Conservation (phyloP, 2,888 invertebrate genomes). For the Pseudococcus viburni region DNA sequence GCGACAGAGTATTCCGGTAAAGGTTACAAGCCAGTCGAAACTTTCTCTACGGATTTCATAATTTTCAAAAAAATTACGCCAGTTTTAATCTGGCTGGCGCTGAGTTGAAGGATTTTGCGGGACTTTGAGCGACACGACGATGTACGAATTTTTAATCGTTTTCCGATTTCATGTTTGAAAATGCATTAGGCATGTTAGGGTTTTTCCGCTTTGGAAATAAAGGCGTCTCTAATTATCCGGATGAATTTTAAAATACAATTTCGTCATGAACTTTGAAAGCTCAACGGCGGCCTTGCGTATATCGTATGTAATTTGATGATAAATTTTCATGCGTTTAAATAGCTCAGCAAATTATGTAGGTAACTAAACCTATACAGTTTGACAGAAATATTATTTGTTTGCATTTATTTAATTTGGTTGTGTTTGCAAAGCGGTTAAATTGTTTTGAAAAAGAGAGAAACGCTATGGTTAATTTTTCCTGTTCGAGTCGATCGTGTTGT, state of each 20-base stretch:
- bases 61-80: slow-evolving; percentile 1
- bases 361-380: background rate
- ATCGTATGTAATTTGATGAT: slow-evolving; percentile 8
- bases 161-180: slow-evolving; percentile 10
- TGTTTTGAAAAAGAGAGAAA: background rate
- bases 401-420: slow-evolving; percentile 31
- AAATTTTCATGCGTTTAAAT: slow-evolving; percentile 23
- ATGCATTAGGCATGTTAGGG: background rate
- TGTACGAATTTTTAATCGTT: slow-evolving; percentile 11
- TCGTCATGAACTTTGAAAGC: background rate
- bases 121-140: slow-evolving; percentile 14
- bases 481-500: slow-evolving; percentile 3
- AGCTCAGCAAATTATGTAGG: background rate
- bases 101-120: background rate
- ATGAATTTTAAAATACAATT: slow-evolving; percentile 36
- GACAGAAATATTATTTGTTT: slow-evolving; percentile 39
- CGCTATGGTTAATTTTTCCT: background rate
- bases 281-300: slow-evolving; percentile 13
- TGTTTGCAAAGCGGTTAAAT: slow-evolving; percentile 4
- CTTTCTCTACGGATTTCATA: slow-evolving; percentile 7
- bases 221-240: background rate
- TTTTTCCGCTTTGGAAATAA: background rate
- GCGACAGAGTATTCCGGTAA: background rate
- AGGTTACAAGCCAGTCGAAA: background rate
- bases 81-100: background rate